A percentile compares a stretch with the other conserved stretches of the same genome.
Evolutionary conservation across 2,113 vertebrate species (phyloP).

Genomic region (Carlito syrichta): DNA sequence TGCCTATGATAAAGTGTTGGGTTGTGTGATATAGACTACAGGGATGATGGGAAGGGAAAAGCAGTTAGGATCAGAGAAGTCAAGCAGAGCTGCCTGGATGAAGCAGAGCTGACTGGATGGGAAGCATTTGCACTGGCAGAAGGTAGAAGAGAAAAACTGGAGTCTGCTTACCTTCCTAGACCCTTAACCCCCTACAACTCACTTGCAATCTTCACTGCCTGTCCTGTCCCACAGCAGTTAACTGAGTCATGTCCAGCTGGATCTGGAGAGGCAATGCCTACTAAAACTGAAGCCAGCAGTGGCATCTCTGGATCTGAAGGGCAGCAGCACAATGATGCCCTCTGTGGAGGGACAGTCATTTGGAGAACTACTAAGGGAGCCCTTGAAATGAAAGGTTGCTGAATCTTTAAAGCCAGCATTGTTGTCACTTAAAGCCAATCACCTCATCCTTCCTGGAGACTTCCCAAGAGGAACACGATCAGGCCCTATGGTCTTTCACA

Average conservation of each 20-base stretch:
- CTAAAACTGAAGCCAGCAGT: background rate
- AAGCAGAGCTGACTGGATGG: background rate
- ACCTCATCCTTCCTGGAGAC: background rate
- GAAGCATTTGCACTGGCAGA: background rate
- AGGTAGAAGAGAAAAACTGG: background rate
- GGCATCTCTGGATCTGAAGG: background rate
- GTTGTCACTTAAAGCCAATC: background rate
- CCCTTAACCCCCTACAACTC: background rate
- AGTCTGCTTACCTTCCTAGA: background rate
- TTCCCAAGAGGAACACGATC: background rate
- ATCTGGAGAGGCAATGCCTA: background rate
- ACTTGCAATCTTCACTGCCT: background rate
- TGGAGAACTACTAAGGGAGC: background rate
- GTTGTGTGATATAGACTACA: background rate
- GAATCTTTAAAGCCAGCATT: background rate
- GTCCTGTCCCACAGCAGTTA: background rate
- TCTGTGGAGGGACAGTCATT: background rate
- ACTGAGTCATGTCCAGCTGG: background rate
- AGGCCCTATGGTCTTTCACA: background rate
- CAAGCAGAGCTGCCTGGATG: background rate
- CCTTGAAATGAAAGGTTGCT: background rate
- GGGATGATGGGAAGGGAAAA: background rate
- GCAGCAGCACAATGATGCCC: background rate
- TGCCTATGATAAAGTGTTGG: background rate
- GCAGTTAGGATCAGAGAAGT: background rate